phyloP scores from a whole-genome alignment of 2,797 vertebrate species.

The Gobionotothen gibberifrons region DNA sequence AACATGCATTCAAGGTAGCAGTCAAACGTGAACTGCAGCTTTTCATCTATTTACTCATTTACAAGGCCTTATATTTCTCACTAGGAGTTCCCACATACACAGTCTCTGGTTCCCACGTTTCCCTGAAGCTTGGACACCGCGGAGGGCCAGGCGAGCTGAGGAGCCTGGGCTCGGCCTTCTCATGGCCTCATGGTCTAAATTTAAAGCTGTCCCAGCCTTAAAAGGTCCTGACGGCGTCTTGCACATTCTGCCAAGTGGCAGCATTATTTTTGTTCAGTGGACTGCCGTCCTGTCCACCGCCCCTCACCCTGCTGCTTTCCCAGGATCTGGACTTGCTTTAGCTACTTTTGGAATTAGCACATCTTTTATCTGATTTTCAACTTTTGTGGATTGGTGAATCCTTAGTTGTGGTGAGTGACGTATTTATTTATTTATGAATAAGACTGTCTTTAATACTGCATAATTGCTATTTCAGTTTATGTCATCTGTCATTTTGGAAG shows the following conservation, averaged over 20 bases:
- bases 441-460: background rate
- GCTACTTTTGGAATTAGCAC: conserved; percentile 76
- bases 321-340: conserved; percentile 76
- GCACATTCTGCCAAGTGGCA: conserved; percentile 94
- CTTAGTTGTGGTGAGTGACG: conserved; percentile 86
- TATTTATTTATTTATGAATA: conserved; percentile 8
- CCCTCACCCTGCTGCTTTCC: conserved; percentile 83
- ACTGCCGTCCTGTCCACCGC: conserved; percentile 84
- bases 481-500: background rate
- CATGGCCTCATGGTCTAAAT: conserved; percentile 88
- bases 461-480: background rate
- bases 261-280: conserved; percentile 97
- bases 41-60: background rate
- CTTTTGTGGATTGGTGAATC: conserved; percentile 47
- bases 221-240: conserved; percentile 92
- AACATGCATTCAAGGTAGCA: conserved; percentile 1
- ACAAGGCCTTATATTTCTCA: background rate
- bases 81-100: background rate
- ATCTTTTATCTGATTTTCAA: conserved; percentile 54
- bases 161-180: conserved; percentile 49
- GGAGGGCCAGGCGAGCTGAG: conserved; percentile 14
- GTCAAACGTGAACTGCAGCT: background rate
- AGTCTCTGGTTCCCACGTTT: background rate
- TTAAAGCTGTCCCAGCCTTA: conserved; percentile 93
- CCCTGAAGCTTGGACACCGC: conserved; percentile 12